Evolutionary conservation across 2,113 vertebrate species (phyloP), one percentile per base, ranked within the genome.

Genomic region (Ranitomeya variabilis): DNA sequence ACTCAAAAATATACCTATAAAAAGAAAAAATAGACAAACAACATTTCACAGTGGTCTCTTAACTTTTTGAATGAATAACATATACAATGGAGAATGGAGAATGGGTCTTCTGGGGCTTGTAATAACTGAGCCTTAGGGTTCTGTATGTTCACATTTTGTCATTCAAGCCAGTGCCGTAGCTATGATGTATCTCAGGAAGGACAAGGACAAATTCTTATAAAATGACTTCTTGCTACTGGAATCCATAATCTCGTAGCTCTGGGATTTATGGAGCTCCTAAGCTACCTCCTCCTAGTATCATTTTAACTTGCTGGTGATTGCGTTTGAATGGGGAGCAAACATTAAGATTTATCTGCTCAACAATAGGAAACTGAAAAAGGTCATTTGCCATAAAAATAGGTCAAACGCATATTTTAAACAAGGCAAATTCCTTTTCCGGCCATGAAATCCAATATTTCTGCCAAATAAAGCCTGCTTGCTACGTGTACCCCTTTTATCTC

Each of bases 401-500:
- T 71, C 64, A 84, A 84, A 84, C 19, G n/a, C 45, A 69, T 84
- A 71, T 71, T 84, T 84, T 84, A 84, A 71, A 69, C 19, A 71
- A 55, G 64, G 64, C 45, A 55, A 71, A 71, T 51, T 26, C 62
- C 14, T 69, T 69, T 66, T 71, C 51, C 64, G 52, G 45, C 64
- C 14, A 71, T 71, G 64, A 84, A 67, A 84, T 84, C 51, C 66
- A 71, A 71, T 84, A 23, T 84, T 69, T 84, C 64, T 84, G 82
- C 64, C 51, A 26, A 69, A 69, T 77, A 79, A 51, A 62, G 37
- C 21, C 26, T 66, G n/a, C 81, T 66, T 69, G 60, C 79, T 67
- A 83, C 78, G 64, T 15, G 51, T 73, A 52, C 16, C 62, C 16
- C 82, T 89, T 89, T 88, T 69, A 89, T 89, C 82, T 87, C 73